Evolutionary conservation across 2,888 invertebrate species (phyloP).

Genomic region (Drosophila tripunctata): DNA sequence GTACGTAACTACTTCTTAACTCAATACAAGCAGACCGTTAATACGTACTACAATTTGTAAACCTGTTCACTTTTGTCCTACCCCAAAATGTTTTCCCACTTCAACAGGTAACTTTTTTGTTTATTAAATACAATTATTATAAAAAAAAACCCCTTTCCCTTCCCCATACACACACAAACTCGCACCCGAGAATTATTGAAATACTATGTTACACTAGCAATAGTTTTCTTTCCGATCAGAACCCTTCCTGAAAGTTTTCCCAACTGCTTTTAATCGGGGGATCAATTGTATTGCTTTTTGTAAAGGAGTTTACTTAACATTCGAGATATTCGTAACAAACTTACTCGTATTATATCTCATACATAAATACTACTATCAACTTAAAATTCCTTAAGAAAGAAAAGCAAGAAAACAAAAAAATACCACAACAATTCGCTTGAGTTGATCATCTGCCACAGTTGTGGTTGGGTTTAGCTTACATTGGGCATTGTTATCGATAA

Average conservation of each 20-base stretch:
- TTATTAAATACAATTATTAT: constrained; percentile 19
- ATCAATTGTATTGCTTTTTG: constrained; percentile 8
- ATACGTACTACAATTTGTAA: constrained; percentile 4
- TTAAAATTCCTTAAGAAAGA: no score
- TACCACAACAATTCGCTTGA: constrained; percentile 14
- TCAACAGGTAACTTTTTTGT: constrained; percentile 33
- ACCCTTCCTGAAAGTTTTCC: not conserved
- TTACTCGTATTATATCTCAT: constrained; percentile 16
- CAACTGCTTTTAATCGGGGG: constrained; percentile 6
- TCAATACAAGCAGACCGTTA: constrained; percentile 8
- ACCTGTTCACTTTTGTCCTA: not conserved
- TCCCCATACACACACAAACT: not conserved
- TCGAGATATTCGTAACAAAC: constrained; percentile 16
- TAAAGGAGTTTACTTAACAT: constrained; percentile 11
- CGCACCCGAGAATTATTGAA: constrained; percentile 5
- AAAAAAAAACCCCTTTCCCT: not conserved
- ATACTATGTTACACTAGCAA: constrained; percentile 6
- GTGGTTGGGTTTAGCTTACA: constrained; percentile 19
- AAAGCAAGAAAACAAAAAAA: not conserved
- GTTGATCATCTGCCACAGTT: constrained; percentile 12
- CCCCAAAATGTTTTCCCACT: not conserved
- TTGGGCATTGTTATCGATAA: constrained; percentile 16
- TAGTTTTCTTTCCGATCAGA: not conserved
- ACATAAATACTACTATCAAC: constrained; percentile 8
- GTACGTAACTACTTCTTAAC: not conserved